These are phyloP conservation scores for Heteractis magnifica DNA, from an alignment of 92 coral and sea anemone species.

Conservation along the genomic window DNA sequence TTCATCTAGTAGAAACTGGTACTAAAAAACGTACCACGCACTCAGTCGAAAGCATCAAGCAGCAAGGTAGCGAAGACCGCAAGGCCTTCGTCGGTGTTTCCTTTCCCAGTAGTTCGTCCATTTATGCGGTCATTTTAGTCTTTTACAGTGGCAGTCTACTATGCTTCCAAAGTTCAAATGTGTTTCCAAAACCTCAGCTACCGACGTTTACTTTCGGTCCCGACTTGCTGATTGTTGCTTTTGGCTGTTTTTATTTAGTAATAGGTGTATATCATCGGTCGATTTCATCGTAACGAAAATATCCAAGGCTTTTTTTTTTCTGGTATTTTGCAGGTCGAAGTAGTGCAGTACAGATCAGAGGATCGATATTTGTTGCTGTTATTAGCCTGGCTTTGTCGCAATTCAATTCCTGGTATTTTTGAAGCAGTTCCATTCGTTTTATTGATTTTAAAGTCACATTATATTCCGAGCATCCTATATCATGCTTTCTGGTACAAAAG, in stretches of 20 bases:
- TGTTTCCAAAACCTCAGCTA: too few species aligned
- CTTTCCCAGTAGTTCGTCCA: too few species aligned
- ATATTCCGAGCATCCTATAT: neutral
- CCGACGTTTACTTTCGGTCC: too few species aligned
- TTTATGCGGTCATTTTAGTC: too few species aligned
- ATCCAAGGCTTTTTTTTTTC: neutral
- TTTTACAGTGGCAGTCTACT: too few species aligned
- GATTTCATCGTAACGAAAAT: neutral
- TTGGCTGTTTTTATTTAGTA: too few species aligned
- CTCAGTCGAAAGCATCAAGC: neutral
- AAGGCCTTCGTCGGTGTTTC: too few species aligned
- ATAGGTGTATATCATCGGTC: neutral
- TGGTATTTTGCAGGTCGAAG: neutral
- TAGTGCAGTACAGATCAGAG: neutral
- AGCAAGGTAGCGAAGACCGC: too few species aligned
- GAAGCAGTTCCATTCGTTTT: neutral
- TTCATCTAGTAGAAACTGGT: neutral
- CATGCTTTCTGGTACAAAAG: too few species aligned
- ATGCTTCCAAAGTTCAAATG: too few species aligned
- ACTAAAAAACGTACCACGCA: neutral
- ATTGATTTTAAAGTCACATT: neutral
- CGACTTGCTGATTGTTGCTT: too few species aligned
- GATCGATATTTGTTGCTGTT: neutral
- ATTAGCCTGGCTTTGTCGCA: neutral
- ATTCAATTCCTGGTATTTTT: neutral